Evolutionary conservation across 2,888 invertebrate genomes (phyloP), one percentile per base, ranked within the genome.

Genomic region (Ischnura elegans): DNA sequence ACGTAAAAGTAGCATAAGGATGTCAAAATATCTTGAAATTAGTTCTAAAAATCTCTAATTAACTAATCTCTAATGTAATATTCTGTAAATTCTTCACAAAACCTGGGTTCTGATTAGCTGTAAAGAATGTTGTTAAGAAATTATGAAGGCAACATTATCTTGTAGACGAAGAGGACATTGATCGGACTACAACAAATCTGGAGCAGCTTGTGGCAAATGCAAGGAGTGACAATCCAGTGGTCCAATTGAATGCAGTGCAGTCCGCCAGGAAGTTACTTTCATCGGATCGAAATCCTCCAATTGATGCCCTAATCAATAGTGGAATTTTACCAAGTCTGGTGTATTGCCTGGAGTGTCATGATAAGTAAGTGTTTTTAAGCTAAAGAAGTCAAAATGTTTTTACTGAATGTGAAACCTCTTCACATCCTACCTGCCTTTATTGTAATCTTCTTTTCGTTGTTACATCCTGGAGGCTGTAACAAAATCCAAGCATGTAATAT

Each of bases 231-330:
- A 97, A 98, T 94, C 98, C 98, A 46, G 97, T 97, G 13, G 97
- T 98, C 95, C 99, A 99, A 96, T 97, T 99, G 95, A 97, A 97
- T 95, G 99, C 99, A 93, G 99, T 99, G 45, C 99, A 99, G 96
- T 98, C 98, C 93, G 99, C 99, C 94, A 97, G 99, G 95, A 99
- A 99, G 96, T 97, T 99, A 95, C 97, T 99, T 61, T 99, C 99
- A 16, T 99, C 99, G 94, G 99, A 99, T 96, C 98, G 99, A 95
- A 99, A 99, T 97, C 99, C 99, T 95, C 99, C 99, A 43, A 99
- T 99, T 95, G 99, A 99, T 96, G 98, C 98, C 94, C 97, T 99
- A 94, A 99, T 99, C 95, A 97, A 97, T 87, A 98, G 98, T 96
- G 99, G 99, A 95, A 99, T 99, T 95, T 97, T 99, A 95, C 99